Evolutionary conservation across 92 coral and sea anemone genomes (phyloP), one percentile per base, ranked within the genome.

Genomic region (Epizoanthus stellaris): DNA sequence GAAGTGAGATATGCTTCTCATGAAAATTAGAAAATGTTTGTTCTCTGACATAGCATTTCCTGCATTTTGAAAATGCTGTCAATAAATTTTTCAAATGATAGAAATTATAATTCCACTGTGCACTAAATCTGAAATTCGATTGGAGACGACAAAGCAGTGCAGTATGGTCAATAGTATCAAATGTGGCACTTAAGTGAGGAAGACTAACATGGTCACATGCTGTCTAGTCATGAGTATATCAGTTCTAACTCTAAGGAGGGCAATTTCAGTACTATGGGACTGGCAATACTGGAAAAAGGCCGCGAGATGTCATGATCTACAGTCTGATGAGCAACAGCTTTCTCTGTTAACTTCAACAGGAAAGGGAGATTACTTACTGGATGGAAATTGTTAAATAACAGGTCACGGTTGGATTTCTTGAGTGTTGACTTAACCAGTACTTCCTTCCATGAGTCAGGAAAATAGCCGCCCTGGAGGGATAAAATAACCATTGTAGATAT

Each of bases 401-500:
- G 77, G 12, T 67, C 76, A 62, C 13, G 3, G n/a, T 81, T 81
- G 10, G 76, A 39, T 67, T 81, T 81, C 65, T 81, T 81, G 15
- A 67, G 47, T 25, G 11, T 65, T 30, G 77, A 77, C 5, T 49
- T 81, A 3, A 81, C 21, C 19, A 81, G 45, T 7, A 76, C 85
- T 81, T 57, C 85, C 23, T 81, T 81, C 75, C 75, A 81, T 60
- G 6, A 20, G 85, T 81, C 85, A 65, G 85, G 85, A 42, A 81
- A 81, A 60, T 39, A 10, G 20, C 57, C 85, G 40, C 47, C 13
- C 14, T 70, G 25, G 17, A 70, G 63, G 23, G 86, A 81, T 21
- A 81, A 61, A 66, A 49, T 68, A 19, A 65, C 61, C 56, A 66
- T 63, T 0, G 30, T 13, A 34, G 81, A 14, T 12, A 75, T 75